Evolutionary conservation across 1,140 invertebrate genomes (phyloP).

Genomic region (Helicoverpa armigera): DNA sequence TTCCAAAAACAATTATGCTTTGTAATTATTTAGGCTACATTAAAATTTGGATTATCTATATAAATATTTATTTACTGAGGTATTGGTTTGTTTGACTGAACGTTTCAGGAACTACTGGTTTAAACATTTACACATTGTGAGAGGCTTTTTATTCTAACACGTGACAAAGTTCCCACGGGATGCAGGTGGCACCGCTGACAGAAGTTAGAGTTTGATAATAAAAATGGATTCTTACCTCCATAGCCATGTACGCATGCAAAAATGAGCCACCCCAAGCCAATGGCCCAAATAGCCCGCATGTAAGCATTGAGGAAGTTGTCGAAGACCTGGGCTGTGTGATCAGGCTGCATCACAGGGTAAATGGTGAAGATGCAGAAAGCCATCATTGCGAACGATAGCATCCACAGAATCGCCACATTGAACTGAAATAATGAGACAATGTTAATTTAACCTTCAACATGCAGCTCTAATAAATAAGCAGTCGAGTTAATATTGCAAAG

Average conservation of each 20-base stretch:
- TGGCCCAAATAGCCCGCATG: conserved; percentile 87
- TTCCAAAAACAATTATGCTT: too few relatives aligned
- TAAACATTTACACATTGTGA: too few relatives aligned
- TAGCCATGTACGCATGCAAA: conserved; percentile 89
- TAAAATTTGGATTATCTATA: too few relatives aligned
- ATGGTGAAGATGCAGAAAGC: conserved; percentile 59
- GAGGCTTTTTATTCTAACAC: too few relatives aligned
- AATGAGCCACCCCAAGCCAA: conserved; percentile 89
- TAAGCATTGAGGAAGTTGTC: conserved; percentile 86
- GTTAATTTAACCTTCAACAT: neutral
- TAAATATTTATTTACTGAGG: too few relatives aligned
- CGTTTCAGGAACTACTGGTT: too few relatives aligned
- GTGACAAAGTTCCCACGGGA: too few relatives aligned
- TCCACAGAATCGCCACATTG: conserved; percentile 55
- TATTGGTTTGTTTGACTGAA: too few relatives aligned
- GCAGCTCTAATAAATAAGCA: too few relatives aligned
- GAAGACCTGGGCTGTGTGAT: conserved; percentile 52
- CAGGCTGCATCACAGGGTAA: conserved; percentile 58
- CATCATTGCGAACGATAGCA: conserved; percentile 54
- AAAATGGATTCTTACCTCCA: conserved; percentile 84
- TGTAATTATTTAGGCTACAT: too few relatives aligned
- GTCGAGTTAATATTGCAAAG: too few relatives aligned
- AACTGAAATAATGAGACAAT: conserved; percentile 49
- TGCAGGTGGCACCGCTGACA: neutral
- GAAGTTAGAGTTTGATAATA: neutral